Evolutionary conservation across 2,888 invertebrate species (phyloP).

Genomic region (Platynereis dumerilii): DNA sequence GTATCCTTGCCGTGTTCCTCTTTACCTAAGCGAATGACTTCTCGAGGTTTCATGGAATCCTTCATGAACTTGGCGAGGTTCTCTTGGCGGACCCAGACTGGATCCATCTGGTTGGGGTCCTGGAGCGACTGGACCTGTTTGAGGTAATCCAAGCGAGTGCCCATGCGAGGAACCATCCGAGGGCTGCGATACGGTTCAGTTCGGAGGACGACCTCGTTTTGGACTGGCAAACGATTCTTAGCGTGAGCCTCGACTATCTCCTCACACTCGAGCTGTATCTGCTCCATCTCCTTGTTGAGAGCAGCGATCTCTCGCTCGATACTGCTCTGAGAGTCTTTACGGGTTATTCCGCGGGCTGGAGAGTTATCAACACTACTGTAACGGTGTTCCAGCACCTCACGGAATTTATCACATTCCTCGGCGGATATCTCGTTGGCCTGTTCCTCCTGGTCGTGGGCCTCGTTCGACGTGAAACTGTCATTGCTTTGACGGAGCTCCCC

Average conservation of each 20-base stretch:
- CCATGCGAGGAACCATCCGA: slow-evolving; percentile 59
- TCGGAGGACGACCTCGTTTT: slow-evolving; percentile 29
- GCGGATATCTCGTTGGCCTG: slow-evolving; percentile 48
- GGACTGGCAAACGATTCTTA: slow-evolving; percentile 39
- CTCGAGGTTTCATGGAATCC: slow-evolving; percentile 24
- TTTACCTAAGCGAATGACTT: slow-evolving; percentile 3
- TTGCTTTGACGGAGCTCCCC: slow-evolving; percentile 60
- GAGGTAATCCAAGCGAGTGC: slow-evolving; percentile 55
- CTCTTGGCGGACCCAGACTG: slow-evolving; percentile 22
- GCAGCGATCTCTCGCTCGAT: slow-evolving; percentile 68
- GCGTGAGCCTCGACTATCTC: slow-evolving; percentile 62
- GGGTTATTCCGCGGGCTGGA: slow-evolving; percentile 13
- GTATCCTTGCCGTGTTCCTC: slow-evolving; percentile 66
- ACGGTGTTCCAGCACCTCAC: slow-evolving; percentile 52
- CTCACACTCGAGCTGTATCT: slow-evolving; percentile 68
- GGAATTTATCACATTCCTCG: slow-evolving; percentile 53
- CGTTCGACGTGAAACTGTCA: slow-evolving; percentile 53
- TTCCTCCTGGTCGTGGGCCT: slow-evolving; percentile 37
- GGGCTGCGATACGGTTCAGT: slow-evolving; percentile 44
- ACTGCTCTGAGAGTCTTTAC: slow-evolving; percentile 55
- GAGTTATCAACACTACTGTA: slow-evolving; percentile 39
- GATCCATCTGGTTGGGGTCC: slow-evolving; percentile 5
- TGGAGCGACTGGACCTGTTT: slow-evolving; percentile 35
- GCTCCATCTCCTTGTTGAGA: slow-evolving; percentile 70
- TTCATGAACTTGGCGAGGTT: slow-evolving; percentile 14